Conservation (phyloP, 2,113 vertebrate genomes). For the Lagenorhynchus albirostris region DNA sequence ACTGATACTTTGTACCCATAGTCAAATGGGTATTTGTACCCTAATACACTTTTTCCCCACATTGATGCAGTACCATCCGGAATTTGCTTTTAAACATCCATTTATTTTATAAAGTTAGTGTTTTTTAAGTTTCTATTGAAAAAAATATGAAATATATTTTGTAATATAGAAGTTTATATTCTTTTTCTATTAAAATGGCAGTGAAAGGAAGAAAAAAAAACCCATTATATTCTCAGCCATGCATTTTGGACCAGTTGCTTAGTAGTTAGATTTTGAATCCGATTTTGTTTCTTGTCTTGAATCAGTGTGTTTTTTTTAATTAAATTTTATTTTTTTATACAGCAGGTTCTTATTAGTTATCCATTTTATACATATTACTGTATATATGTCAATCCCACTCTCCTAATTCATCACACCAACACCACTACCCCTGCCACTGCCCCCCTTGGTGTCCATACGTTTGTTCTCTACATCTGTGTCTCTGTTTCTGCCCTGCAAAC, state of each 20-base stretch:
- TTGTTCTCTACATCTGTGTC: too few species aligned
- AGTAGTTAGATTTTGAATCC: conserved; percentile 21
- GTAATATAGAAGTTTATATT: conserved; percentile 1
- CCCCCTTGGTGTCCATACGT: too few species aligned
- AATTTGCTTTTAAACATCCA: neutral
- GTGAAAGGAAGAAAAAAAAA: neutral
- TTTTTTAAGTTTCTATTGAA: conserved; percentile 45
- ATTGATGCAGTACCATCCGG: neutral
- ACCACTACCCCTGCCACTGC: too few species aligned
- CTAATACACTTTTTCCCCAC: neutral
- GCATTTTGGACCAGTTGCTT: neutral
- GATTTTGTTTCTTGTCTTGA: neutral
- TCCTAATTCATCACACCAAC: too few species aligned
- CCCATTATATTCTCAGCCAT: neutral
- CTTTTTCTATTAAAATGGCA: conserved; percentile 21
- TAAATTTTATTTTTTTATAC: too few species aligned
- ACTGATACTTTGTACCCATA: neutral
- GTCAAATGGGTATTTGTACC: neutral
- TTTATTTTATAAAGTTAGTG: neutral
- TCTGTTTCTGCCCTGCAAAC: too few species aligned
- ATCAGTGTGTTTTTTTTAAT: neutral
- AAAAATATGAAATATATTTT: conserved; percentile 46
- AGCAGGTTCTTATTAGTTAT: too few species aligned
- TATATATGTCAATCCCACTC: too few species aligned
- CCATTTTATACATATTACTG: too few species aligned